A percentile compares a stretch with the other conserved stretches of the same genome.
Evolutionary conservation across 2,797 vertebrate genomes (phyloP).

Genomic region (Malacoraja senta): DNA sequence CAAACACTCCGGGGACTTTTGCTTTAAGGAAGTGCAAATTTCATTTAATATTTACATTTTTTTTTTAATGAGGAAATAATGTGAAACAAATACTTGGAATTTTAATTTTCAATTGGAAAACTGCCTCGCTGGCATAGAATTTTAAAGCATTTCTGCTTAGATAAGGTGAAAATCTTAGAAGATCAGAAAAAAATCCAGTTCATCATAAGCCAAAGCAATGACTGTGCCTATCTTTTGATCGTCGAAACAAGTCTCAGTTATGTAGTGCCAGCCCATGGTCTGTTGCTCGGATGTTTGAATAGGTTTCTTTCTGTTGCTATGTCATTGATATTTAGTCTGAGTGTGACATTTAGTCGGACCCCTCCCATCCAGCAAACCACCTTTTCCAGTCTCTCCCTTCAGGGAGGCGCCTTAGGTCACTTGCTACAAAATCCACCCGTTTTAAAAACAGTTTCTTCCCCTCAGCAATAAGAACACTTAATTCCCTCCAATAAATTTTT

Average conservation of each 20-base stretch:
- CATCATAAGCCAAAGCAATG: neutral
- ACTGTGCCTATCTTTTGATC: neutral
- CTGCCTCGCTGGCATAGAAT: neutral
- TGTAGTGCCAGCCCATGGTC: neutral
- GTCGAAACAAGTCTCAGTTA: neutral
- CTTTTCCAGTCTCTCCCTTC: too few species aligned
- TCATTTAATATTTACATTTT: too few species aligned
- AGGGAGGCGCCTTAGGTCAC: too few species aligned
- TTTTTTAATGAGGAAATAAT: too few species aligned
- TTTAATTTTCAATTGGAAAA: neutral
- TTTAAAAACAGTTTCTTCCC: too few species aligned
- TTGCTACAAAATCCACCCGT: too few species aligned
- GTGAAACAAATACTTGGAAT: neutral
- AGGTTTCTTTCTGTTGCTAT: neutral
- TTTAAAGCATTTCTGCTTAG: neutral
- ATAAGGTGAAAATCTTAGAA: neutral
- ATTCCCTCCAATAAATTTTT: too few species aligned
- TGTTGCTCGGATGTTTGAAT: conserved; percentile 11
- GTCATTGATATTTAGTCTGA: neutral
- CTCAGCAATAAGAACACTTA: too few species aligned
- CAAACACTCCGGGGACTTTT: too few species aligned
- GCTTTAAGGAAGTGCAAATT: too few species aligned
- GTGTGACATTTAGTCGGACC: too few species aligned
- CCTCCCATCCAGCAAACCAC: too few species aligned
- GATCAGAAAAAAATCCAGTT: neutral